Base-by-base conservation (phyloP, 2,888 invertebrate species). In the Creontiades dilutus region DNA sequence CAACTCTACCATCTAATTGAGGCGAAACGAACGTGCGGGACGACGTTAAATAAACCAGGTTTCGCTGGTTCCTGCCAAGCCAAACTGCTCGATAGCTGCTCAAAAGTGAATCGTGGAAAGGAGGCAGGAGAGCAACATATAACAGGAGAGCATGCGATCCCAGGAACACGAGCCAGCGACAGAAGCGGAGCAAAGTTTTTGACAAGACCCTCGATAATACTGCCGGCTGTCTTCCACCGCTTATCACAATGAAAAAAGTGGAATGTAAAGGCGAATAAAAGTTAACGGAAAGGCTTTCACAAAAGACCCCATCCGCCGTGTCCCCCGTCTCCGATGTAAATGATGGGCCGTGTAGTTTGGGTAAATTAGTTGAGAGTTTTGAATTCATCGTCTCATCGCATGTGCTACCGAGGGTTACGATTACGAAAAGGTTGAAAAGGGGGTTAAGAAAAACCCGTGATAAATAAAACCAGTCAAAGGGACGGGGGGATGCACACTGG, bases 311-410 rank as follows among this genome's bases (percentile, higher is more conserved):
- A 23, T 52, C 11, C 52, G 52, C 52, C 52, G 52, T 52, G 23
- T 68, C 68, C 68, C 68, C 52, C 28, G 75, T 75, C 75, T 16
- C 27, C 76, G 19, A 52, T 52, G 47, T 82, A 52, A 82, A 82
- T 52, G 52, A 82, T 82, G 82, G 23, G 82, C 23, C 82, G 82
- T 82, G 82, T 52, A 52, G 55, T 52, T 82, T 48, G 52, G 55
- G 82, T 48, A 82, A 82, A 82, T 82, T 52, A 82, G 82, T 82
- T 82, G 82, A 52, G 82, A 82, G 82, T 82, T 82, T 52, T 52
- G 82, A 82, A 82, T 82, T 82, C 82, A 82, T 82, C 47, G 82
- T 82, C 52, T 48, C 55, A 19, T 82, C 52, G 82, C 82, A 82
- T 82, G 82, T 82, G 55, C 48, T 82, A 52, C n/a, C 13, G 82